A percentile compares a stretch with the other conserved stretches of the same genome.
Conservation (phyloP, 2,888 invertebrate genomes). For the Operophtera brumata region DNA sequence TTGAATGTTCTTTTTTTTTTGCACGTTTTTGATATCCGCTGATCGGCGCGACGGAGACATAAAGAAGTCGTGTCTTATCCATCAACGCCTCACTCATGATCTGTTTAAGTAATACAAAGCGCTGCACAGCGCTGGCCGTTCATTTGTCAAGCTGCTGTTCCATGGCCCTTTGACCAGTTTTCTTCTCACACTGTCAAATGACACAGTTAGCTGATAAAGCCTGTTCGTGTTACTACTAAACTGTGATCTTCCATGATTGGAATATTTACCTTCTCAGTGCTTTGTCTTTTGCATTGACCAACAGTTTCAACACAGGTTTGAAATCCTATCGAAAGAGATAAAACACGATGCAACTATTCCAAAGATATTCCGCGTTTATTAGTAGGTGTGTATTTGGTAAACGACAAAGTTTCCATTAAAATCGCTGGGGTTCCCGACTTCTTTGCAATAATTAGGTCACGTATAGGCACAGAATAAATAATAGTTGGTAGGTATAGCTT, state of each 20-base stretch:
- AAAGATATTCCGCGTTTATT: too few species aligned
- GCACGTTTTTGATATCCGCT: conserved; percentile 5
- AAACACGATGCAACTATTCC: too few species aligned
- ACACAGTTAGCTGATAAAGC: conserved; percentile 4
- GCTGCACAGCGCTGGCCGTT: conserved; percentile 53
- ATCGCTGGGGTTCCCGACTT: too few species aligned
- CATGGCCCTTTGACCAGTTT: conserved; percentile 32
- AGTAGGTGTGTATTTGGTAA: background rate
- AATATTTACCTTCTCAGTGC: too few species aligned
- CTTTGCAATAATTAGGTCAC: too few species aligned
- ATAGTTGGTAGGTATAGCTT: too few species aligned
- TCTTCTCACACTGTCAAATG: conserved; percentile 15
- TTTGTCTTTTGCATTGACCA: too few species aligned
- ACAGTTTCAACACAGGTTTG: too few species aligned
- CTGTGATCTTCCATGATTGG: too few species aligned
- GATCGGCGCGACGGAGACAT: conserved; percentile 23
- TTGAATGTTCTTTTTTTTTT: background rate
- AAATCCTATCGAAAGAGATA: too few species aligned
- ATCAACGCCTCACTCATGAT: conserved; percentile 44
- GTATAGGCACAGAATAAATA: too few species aligned
- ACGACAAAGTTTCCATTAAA: background rate
- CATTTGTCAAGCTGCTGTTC: conserved; percentile 64
- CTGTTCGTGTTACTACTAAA: background rate
- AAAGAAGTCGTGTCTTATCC: conserved; percentile 32
- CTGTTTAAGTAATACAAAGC: conserved; percentile 62